phyloP scores from a whole-genome alignment of 1,140 invertebrate species.

The Ceratosolen solmsi region DNA sequence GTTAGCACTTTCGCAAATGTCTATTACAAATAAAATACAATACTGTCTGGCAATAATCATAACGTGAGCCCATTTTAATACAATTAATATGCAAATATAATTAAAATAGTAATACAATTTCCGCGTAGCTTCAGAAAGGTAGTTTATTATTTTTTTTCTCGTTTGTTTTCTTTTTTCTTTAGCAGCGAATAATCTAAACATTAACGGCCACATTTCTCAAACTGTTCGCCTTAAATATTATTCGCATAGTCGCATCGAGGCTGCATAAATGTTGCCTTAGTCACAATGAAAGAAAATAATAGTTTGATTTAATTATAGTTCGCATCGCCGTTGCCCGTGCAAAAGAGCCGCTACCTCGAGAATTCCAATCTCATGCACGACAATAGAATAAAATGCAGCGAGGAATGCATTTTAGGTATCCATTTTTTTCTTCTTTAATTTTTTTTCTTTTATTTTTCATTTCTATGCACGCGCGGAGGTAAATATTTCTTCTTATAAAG shows the following conservation, averaged over 20 bases:
- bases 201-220: not conserved
- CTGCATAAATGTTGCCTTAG: not conserved
- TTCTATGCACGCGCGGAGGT: not conserved
- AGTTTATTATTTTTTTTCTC: too few species aligned
- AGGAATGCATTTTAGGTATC: not conserved
- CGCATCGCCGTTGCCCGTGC: not conserved
- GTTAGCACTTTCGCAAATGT: too few species aligned
- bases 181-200: not conserved
- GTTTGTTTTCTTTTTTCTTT: too few species aligned
- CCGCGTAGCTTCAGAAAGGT: too few species aligned
- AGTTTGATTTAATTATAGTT: not conserved
- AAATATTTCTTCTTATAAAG: slow-evolving; percentile 46
- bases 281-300: not conserved
- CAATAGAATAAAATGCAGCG: not conserved
- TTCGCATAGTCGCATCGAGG: not conserved
- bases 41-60: too few species aligned
- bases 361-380: not conserved
- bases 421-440: slow-evolving; percentile 8
- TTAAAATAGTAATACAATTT: too few species aligned
- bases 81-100: too few species aligned
- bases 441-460: too few species aligned
- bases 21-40: too few species aligned
- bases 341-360: not conserved
- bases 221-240: not conserved
- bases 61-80: too few species aligned